These are phyloP conservation scores for Meandrusa payeni DNA, from an alignment of 2,888 invertebrate species.

Conservation along the genomic window DNA sequence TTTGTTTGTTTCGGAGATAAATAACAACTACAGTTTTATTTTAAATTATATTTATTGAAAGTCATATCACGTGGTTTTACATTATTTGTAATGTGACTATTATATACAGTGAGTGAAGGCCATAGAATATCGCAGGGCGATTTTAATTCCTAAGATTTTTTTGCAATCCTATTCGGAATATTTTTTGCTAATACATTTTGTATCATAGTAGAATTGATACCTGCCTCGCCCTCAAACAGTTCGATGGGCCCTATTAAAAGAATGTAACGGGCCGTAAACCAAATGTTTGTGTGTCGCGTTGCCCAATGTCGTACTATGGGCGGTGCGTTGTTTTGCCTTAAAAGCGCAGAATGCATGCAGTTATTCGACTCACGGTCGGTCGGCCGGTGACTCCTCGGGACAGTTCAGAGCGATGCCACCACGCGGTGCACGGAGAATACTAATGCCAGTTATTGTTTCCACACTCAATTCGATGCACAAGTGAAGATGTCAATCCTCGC, in stretches of 20 bases:
- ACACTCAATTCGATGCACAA: slow-evolving; percentile 50
- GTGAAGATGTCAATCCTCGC: no score
- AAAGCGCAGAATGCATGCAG: slow-evolving; percentile 55
- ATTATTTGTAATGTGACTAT: no score
- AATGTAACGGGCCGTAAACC: slow-evolving; percentile 60
- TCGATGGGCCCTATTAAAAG: slow-evolving; percentile 44
- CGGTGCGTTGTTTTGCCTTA: slow-evolving; percentile 51
- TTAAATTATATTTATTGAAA: no score
- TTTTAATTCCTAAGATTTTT: no score
- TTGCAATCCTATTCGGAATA: no score
- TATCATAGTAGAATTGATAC: slow-evolving; percentile 21
- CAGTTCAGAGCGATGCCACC: slow-evolving; percentile 62
- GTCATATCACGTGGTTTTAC: no score
- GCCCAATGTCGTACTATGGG: slow-evolving; percentile 62
- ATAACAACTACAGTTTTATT: no score
- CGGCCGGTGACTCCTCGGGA: slow-evolving; percentile 73
- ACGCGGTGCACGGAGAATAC: slow-evolving; percentile 58
- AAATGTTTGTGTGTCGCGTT: slow-evolving; percentile 64
- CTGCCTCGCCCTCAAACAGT: slow-evolving; percentile 34
- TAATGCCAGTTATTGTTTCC: slow-evolving; percentile 63
- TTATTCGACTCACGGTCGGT: slow-evolving; percentile 66
- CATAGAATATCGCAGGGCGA: no score
- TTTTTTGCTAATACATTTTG: no score
- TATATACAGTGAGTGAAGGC: no score
- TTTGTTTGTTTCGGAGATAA: no score